Base-by-base conservation (phyloP, 1,140 invertebrate species). In the Anastrepha obliqua region DNA sequence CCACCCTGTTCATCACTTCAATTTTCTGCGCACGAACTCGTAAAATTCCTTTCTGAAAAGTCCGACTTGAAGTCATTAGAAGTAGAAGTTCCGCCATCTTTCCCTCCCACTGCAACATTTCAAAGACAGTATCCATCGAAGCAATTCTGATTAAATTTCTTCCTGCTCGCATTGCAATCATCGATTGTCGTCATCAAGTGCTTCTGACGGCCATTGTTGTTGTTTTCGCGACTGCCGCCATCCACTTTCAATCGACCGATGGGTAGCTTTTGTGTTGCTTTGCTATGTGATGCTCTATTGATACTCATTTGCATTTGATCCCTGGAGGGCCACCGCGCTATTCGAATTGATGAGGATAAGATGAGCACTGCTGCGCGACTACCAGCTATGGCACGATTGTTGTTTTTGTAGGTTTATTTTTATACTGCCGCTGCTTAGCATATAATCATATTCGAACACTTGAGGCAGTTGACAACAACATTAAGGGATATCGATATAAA, bases 251-350 rank as follows among this genome's bases (percentile, higher is more conserved):
- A 29, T 29, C 29, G 29, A 13, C 42, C 42, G 44, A 17, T 74
- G 42, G 70, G 42, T 17, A 6, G 70, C 42, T 74, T 74, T 74
- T 74, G 70, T 74, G n/a, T 74, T 74, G 44, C 70, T 74, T 4
- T 51, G 70, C 70, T 47, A 74, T 74, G 70, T 47, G 70, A 74
- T 74, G 70, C 70, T 74, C 47, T 74, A 74, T 74, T 74, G 70
- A 74, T 74, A 74, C 70, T 74, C 70, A 74, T 74, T 74, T 74
- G 70, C 70, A 74, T 74, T 74, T 74, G 70, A 74, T 74, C 70
- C 70, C 70, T n/a, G 70, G 70, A 74, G 70, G 70, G 42, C 70
- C 44, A 74, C 70, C 70, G 44, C 70, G 70, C 70, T 39, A 74
- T 74, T 29, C 70, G 70, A 74, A 74, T 74, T 74, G 70, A 74